Evolutionary conservation across 2,888 invertebrate genomes (phyloP).

Genomic region (Tipula lateralis): DNA sequence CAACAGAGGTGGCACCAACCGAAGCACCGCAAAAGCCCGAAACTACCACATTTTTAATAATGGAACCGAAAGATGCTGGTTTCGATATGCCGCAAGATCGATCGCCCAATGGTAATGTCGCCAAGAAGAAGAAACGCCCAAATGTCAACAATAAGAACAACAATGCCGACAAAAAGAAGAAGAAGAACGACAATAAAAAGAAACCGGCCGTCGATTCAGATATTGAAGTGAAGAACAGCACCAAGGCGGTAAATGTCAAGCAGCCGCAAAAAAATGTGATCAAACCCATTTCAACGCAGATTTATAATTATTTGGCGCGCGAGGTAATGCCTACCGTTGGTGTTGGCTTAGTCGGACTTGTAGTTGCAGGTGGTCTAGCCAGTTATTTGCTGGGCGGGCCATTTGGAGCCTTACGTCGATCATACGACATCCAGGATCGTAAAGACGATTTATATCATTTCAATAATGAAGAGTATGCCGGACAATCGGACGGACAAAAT

Average conservation of each 20-base stretch:
- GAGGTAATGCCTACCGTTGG: conserved; percentile 79
- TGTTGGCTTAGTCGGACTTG: conserved; percentile 68
- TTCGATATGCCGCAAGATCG: conserved; percentile 38
- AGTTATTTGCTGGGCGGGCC: conserved; percentile 69
- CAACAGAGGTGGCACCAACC: conserved; percentile 33
- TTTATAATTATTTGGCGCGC: conserved; percentile 71
- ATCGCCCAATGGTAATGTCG: conserved; percentile 35
- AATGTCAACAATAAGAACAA: conserved; percentile 34
- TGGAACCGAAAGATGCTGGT: conserved; percentile 39
- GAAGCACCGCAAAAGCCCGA: conserved; percentile 30
- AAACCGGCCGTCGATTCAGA: conserved; percentile 36
- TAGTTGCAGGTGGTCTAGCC: conserved; percentile 68
- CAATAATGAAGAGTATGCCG: conserved; percentile 62
- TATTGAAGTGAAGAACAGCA: conserved; percentile 34
- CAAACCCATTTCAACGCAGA: conserved; percentile 65
- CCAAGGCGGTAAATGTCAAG: conserved; percentile 29
- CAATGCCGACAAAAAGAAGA: conserved; percentile 27
- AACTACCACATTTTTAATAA: conserved; percentile 36
- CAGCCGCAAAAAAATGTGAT: conserved; percentile 38
- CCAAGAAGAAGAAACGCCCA: conserved; percentile 37
- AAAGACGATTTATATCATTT: conserved; percentile 63
- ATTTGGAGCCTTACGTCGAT: conserved; percentile 61
- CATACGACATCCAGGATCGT: conserved; percentile 59
- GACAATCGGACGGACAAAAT: conserved; percentile 57
- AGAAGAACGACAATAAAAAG: conserved; percentile 36